phyloP scores from a whole-genome alignment of 1,140 invertebrate species.

The Bombyx mori region ASM3026992v2 NC_085124.1:12647501-12648000 shows the following conservation, averaged over 20 bases:
- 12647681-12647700: slow-evolving; percentile 19
- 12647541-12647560: slow-evolving; percentile 86
- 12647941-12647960: no score
- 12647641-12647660: slow-evolving; percentile 27
- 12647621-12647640: slow-evolving; percentile 2
- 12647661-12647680: slow-evolving; percentile 29
- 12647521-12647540: slow-evolving; percentile 78
- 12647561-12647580: slow-evolving; percentile 87
- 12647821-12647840: no score
- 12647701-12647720: slow-evolving; percentile 22
- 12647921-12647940: no score
- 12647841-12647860: no score
- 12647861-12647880: no score
- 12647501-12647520: slow-evolving; percentile 85
- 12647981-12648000: no score
- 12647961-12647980: no score
- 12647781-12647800: no score
- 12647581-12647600: slow-evolving; percentile 81
- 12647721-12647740: slow-evolving; percentile 38
- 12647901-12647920: no score
- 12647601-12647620: slow-evolving; percentile 4
- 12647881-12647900: no score
- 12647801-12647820: no score
- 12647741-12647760: slow-evolving; percentile 15
- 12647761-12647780: no score